Conservation (phyloP, 2,113 vertebrate genomes). For the Orcinus orca region DNA sequence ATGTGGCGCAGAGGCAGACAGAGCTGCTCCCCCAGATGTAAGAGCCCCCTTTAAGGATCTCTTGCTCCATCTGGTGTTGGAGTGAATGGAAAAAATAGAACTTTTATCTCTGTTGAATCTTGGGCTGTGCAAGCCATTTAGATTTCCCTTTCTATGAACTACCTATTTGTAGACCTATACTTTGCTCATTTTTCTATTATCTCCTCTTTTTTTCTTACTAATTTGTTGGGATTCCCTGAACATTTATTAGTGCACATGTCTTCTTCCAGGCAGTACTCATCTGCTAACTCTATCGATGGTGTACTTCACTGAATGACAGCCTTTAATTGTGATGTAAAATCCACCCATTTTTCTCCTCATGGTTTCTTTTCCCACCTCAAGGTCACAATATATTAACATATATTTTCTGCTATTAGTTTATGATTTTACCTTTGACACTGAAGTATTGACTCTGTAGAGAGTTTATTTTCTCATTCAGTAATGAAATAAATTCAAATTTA, state of each 20-base stretch:
- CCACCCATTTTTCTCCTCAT: neutral
- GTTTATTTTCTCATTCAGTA: neutral
- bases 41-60: neutral
- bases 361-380: neutral
- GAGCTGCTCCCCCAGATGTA: neutral
- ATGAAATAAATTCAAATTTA: neutral
- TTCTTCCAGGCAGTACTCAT: neutral
- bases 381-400: neutral
- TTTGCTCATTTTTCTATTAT: neutral
- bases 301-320: neutral
- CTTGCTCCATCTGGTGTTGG: neutral
- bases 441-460: neutral
- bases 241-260: neutral
- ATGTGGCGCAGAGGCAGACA: neutral
- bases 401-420: constrained; percentile 35
- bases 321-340: constrained; percentile 28
- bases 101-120: neutral
- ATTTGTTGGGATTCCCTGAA: neutral
- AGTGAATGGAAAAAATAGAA: neutral
- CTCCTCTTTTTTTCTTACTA: neutral
- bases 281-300: neutral
- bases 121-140: neutral
- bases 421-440: neutral
- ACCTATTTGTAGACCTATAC: neutral
- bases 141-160: neutral